phyloP scores from a whole-genome alignment of 2,888 invertebrate species.

The Conistra vaccinii region DNA sequence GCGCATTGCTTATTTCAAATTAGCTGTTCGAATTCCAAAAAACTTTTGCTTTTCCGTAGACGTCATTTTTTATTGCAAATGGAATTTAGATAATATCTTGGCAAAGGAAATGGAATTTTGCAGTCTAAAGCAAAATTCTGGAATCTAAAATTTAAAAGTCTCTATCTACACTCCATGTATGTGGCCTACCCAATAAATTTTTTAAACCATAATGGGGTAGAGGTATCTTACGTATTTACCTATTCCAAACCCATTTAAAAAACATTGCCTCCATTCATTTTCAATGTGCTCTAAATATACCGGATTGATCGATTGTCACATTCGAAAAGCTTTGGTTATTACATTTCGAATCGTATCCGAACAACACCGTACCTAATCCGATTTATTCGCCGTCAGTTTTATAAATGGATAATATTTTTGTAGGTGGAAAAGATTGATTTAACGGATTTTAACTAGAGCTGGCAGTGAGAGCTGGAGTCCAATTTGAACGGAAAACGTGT shows the following conservation, averaged over 20 bases:
- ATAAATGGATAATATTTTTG: slow-evolving; percentile 44
- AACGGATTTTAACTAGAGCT: slow-evolving; percentile 21
- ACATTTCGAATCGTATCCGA: slow-evolving; percentile 16
- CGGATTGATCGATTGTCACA: slow-evolving; percentile 46
- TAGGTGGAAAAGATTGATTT: slow-evolving; percentile 12
- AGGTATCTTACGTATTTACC: neutral
- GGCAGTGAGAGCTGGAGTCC: neutral
- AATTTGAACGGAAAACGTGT: neutral
- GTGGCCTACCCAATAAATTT: neutral
- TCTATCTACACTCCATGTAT: neutral
- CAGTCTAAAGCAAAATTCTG: neutral
- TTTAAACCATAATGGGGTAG: neutral
- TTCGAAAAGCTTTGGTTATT: slow-evolving; percentile 17
- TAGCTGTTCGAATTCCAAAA: slow-evolving; percentile 41
- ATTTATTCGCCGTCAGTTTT: slow-evolving; percentile 43
- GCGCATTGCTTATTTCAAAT: slow-evolving; percentile 63
- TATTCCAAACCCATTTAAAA: slow-evolving; percentile 6
- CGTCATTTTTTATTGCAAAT: slow-evolving; percentile 42
- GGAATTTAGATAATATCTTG: slow-evolving; percentile 30
- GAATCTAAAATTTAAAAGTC: neutral
- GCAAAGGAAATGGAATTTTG: slow-evolving; percentile 31
- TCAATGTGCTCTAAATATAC: slow-evolving; percentile 16
- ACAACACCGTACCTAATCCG: slow-evolving; percentile 1
- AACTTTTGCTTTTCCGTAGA: slow-evolving; percentile 24
- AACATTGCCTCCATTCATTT: slow-evolving; percentile 1